Base-by-base conservation (phyloP, 2,888 invertebrate species). In the Pocota personata region DNA sequence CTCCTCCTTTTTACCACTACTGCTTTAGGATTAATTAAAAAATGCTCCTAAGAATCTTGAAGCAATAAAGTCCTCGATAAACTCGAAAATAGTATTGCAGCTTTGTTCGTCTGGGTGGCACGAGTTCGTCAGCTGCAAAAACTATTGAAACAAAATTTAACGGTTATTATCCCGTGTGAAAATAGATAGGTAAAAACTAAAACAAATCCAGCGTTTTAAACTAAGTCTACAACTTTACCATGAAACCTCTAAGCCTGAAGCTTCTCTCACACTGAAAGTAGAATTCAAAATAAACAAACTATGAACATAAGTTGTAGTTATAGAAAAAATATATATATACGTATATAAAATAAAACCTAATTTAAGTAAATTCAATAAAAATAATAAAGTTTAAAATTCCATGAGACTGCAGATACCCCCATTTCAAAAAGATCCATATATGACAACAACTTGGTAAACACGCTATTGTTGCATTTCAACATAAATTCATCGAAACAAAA, bases 381-480 rank as follows among this genome's bases (percentile, higher is more conserved):
- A n/a, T n/a, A 4, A n/a, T 78, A 69, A 52, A 64, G 30, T 35
- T 40, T 55, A 64, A 43, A 58, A 76, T 32, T 76, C 43, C 72
- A 86, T 86, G 80, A 86, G 84, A 86, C 84, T 86, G 84, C 76
- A 82, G 66, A 71, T 80, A 67, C 58, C 30, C 69, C 64, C 71
- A 80, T 76, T 75, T 75, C 52, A 58, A 72, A 64, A 48, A 62
- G 40, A 55, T 55, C 14, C 48, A 60, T 16, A 24, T 30, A 19
- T 32, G 55, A 32, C 60, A 79, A 67, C 14, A 43, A 66, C 32
- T 40, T 67, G 50, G 16, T 52, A 19, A 55, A 8, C 12, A 46
- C 2, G 48, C 55, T 58, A 58, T 35, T 67, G 60, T 75, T 84
- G 69, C 62, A 78, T 72, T 83, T 73, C 50, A 50, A 62, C 55